Base-by-base conservation (phyloP, 2,888 invertebrate species). In the Theristus sp. region DNA sequence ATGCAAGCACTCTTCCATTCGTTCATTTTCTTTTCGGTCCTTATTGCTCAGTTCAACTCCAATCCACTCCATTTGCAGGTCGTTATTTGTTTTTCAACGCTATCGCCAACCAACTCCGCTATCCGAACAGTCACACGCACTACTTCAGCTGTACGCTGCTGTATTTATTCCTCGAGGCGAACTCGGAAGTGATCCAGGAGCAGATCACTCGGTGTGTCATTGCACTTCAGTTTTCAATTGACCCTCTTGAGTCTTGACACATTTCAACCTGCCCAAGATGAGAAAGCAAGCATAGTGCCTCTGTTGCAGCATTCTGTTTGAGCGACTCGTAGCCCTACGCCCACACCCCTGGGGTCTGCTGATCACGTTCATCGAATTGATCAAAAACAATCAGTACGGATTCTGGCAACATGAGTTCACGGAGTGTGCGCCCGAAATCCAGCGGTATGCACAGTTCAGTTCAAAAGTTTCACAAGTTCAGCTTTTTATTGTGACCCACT, bases 381-480 rank as follows among this genome's bases (percentile, higher is more conserved):
- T 99, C 72, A 94, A 96, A 76, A 98, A 98, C 79, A 93, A 91
- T 6, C 84, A 85, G 28, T 98, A 94, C 80, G 91, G 93, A 76
- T 98, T 99, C 78, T 98, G 98, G 96, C 84, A 85, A 66, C 96
- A 98, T 73, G 94, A 98, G 73, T 99, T 99, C 78, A 96, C 98
- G 1, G 91, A 93, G 73, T 99, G 98, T 77, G 96, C 98, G 26
- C 93, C 96, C 1, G 98, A 99, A 79, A 96, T 99, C 70, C 93
- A 94, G 79, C 83, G 86, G 49, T 49, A n/a, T 3, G 49, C n/a
- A n/a, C 10, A 38, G 6, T 38, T n/a, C n/a, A n/a, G n/a, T n/a
- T n/a, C n/a, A n/a, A n/a, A n/a, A n/a, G n/a, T n/a, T n/a, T n/a
- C n/a, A n/a, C n/a, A n/a, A n/a, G n/a, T n/a, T n/a, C n/a, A n/a